Conservation (phyloP, 2,888 invertebrate species). For the Diogma glabrata region DNA sequence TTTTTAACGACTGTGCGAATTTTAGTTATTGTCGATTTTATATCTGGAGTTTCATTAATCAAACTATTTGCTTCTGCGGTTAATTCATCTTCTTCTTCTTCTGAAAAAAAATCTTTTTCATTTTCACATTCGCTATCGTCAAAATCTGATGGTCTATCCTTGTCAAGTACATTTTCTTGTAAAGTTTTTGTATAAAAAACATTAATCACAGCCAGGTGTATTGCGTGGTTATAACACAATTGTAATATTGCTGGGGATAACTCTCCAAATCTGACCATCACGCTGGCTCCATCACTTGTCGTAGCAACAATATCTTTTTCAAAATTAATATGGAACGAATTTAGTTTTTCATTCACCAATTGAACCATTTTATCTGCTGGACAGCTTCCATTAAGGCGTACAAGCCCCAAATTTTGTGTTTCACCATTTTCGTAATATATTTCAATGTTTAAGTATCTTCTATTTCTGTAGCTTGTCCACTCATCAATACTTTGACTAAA, state of each 20-base stretch:
- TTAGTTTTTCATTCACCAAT: background rate
- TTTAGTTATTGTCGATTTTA: background rate
- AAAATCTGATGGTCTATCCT: background rate
- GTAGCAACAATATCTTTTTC: background rate
- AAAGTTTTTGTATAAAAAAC: background rate
- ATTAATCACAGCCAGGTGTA: slow-evolving; percentile 3
- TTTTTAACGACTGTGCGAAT: background rate
- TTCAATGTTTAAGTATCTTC: slow-evolving; percentile 10
- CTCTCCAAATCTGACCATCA: background rate
- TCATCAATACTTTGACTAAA: slow-evolving; percentile 9
- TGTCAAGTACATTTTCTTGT: background rate
- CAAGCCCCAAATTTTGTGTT: slow-evolving; percentile 7
- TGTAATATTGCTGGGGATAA: background rate
- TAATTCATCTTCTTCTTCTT: no score
- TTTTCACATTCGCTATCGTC: no score
- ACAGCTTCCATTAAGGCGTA: slow-evolving; percentile 6
- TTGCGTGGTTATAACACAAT: background rate
- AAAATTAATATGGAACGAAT: slow-evolving; percentile 4
- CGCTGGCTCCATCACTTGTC: background rate
- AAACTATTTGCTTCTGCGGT: no score
- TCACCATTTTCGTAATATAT: slow-evolving; percentile 2
- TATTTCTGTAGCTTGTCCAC: slow-evolving; percentile 10
- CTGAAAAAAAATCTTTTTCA: no score
- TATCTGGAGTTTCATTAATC: background rate
- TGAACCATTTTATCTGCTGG: slow-evolving; percentile 2